These are phyloP conservation scores for Labia minor DNA, from an alignment of 2,888 invertebrate genomes.

Conservation along the genomic window DNA sequence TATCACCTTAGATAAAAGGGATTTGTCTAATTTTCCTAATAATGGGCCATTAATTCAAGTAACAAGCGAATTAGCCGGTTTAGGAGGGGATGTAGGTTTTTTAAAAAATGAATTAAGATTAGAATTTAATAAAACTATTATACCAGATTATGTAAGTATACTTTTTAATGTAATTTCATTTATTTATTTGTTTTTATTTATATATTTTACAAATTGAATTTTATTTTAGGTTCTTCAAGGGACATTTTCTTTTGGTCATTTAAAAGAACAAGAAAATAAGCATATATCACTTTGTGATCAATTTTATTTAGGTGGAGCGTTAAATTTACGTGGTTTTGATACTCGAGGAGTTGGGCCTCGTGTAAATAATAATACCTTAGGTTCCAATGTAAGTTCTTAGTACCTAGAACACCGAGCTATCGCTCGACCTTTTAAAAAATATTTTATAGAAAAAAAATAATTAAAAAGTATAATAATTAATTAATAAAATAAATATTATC, in stretches of 20 bases:
- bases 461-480: too few species aligned
- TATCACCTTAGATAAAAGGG: constrained; percentile 65
- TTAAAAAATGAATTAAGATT: constrained; percentile 67
- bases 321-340: constrained; percentile 77
- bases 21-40: constrained; percentile 69
- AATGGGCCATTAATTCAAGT: constrained; percentile 60
- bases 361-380: constrained; percentile 60
- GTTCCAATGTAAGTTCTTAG: constrained; percentile 47
- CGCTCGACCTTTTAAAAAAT: too few species aligned
- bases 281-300: constrained; percentile 45
- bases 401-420: too few species aligned
- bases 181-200: background rate
- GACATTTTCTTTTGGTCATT: constrained; percentile 42
- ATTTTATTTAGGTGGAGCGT: constrained; percentile 82
- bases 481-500: background rate
- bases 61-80: constrained; percentile 71
- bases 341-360: constrained; percentile 80
- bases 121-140: constrained; percentile 57
- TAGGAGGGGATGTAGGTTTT: constrained; percentile 88
- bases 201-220: too few species aligned
- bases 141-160: constrained; percentile 46
- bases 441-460: too few species aligned
- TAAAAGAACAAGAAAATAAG: constrained; percentile 36
- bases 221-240: constrained; percentile 58
- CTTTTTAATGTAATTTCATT: constrained; percentile 17